Evolutionary conservation across 2,797 vertebrate species (phyloP).

Genomic region (Anomalospiza imberbis): DNA sequence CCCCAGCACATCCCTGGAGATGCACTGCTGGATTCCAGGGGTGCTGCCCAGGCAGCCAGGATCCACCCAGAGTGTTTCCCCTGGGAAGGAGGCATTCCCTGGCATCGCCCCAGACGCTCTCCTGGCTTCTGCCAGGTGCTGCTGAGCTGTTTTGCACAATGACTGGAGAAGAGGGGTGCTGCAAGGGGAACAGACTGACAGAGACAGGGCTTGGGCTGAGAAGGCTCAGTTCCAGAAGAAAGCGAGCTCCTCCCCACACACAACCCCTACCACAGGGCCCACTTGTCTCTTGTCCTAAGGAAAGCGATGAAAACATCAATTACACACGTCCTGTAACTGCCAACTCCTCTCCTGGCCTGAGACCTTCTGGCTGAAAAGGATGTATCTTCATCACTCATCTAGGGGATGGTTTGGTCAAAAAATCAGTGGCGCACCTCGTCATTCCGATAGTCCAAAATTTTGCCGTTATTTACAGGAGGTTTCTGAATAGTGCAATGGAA

Average conservation of each 20-base stretch:
- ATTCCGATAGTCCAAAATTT: not conserved
- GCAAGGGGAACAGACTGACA: not conserved
- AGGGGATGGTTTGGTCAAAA: not conserved
- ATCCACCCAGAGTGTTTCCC: accelerated
- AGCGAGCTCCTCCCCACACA: not conserved
- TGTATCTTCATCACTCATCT: not conserved
- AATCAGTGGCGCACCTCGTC: accelerated
- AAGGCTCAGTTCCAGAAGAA: not conserved
- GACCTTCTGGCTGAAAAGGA: not conserved
- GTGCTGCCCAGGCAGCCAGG: not conserved
- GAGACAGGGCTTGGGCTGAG: not conserved
- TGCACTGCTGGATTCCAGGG: not conserved
- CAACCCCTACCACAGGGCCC: not conserved
- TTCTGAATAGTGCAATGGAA: not conserved
- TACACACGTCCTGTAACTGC: accelerated
- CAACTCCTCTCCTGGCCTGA: not conserved
- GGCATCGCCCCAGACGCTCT: not conserved
- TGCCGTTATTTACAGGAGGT: not conserved
- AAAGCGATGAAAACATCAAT: accelerated
- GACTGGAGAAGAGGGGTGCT: not conserved
- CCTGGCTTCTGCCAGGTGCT: not conserved
- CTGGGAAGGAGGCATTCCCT: not conserved
- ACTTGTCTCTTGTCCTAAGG: not conserved
- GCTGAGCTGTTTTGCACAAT: not conserved
- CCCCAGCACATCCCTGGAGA: not conserved